Evolutionary conservation across 2,888 invertebrate genomes (phyloP), one percentile per base, ranked within the genome.

Genomic region (Amiota mariae): DNA sequence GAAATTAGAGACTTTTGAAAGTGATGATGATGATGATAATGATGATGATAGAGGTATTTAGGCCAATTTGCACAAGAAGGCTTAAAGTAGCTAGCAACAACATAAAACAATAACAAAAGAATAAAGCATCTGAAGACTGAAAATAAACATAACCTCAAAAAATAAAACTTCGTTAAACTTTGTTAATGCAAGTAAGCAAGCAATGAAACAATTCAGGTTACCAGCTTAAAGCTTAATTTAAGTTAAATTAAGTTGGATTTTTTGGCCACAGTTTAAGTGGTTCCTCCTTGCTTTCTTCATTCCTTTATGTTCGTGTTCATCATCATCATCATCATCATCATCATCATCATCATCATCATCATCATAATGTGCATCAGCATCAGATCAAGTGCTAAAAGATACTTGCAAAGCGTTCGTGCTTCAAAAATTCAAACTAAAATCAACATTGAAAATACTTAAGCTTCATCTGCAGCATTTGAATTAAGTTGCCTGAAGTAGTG

Each of bases 1-100:
- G 80, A 76, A 80, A 82, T 84, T 81, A 77, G 72, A 77, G 70
- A 75, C 77, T 67, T 64, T 77, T 77, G 75, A 74, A 72, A 68
- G 75, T 81, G 77, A 79, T 75, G 83, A 76, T 72, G 8, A 36
- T 6, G 8, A 36, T 36, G 36, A 36, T 2, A 36, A 36, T 36
- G 36, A 36, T 36, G 36, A 36, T 36, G 36, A 36, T 36, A 36
- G 6, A n/a, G 77, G 71, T 75, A 82, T 78, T 76, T 75, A 67
- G 72, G 77, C 78, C 80, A 81, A 83, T 83, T 85, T 79, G 77
- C 77, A 59, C n/a, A 59, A 59, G 59, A 36, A 36, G 73, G 36
- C 36, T 2, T 36, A 36, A 36, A 36, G 36, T 36, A 36, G 36
- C 36, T 36, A 36, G 36, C 36, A 36, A 36, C 36, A 36, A 6